A percentile compares a stretch with the other conserved stretches of the same genome.
These are phyloP conservation scores for Drosophila tani DNA, from an alignment of 1,140 invertebrate species.

Conservation along the genomic window DNA sequence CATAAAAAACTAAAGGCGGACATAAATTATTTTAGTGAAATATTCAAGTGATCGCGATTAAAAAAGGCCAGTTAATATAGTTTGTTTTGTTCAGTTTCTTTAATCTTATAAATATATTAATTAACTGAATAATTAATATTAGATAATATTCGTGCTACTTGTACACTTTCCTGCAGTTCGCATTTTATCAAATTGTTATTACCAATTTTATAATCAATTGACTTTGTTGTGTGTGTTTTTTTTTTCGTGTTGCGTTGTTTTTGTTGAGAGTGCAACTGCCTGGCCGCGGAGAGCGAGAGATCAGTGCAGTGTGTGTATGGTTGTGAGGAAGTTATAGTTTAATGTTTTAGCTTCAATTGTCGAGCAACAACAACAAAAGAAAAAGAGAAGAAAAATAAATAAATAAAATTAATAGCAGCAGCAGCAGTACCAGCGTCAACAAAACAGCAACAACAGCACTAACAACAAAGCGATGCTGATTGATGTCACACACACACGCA, in stretches of 20 bases:
- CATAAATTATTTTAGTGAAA: constrained; percentile 1
- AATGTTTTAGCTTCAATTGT: constrained; percentile 79
- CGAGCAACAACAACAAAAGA: constrained; percentile 38
- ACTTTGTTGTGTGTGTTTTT: constrained; percentile 8
- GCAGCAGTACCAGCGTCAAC: constrained; percentile 25
- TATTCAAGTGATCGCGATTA: constrained; percentile 3
- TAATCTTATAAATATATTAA: background rate
- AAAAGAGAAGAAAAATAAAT: background rate
- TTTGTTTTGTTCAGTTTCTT: background rate
- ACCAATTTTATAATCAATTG: constrained; percentile 2
- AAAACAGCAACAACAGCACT: constrained; percentile 5
- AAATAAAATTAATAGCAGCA: constrained; percentile 28
- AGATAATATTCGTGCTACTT: background rate
- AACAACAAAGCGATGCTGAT: constrained; percentile 38
- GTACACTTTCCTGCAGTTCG: background rate
- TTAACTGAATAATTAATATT: background rate
- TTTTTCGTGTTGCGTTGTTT: constrained; percentile 24
- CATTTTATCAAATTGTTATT: constrained; percentile 2
- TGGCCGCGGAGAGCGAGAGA: constrained; percentile 9
- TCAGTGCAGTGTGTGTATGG: constrained; percentile 18
- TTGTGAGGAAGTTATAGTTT: constrained; percentile 78
- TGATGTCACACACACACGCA: constrained; percentile 31
- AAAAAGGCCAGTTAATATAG: background rate
- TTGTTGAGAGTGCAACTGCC: constrained; percentile 41
- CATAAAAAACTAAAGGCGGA: background rate